These are phyloP conservation scores for Alsophila aescularia DNA, from an alignment of 2,888 invertebrate species.

Conservation along the genomic window DNA sequence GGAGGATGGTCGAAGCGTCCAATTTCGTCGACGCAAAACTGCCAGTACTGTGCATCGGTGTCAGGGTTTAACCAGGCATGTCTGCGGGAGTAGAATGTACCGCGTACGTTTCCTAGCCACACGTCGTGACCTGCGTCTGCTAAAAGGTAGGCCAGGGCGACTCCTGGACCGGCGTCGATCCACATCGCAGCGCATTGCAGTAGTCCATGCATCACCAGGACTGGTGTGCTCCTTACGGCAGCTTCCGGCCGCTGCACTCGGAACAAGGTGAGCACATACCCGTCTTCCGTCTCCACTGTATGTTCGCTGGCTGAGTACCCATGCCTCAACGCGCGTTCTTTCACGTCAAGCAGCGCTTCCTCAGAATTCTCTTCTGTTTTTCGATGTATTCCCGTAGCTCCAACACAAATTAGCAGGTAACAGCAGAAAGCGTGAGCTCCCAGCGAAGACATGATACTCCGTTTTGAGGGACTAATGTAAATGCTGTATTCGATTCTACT, in stretches of 20 bases:
- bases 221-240: constrained; percentile 46
- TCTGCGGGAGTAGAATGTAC: constrained; percentile 66
- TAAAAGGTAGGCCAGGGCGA: constrained; percentile 46
- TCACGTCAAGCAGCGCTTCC: constrained; percentile 23
- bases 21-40: constrained; percentile 90
- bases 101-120: constrained; percentile 42
- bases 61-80: constrained; percentile 70
- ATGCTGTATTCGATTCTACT: no score
- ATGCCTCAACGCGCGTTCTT: constrained; percentile 28
- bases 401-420: neutral
- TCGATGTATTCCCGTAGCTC: neutral
- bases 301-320: constrained; percentile 61
- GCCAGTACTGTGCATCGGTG: constrained; percentile 78
- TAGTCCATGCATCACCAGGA: constrained; percentile 68
- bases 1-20: constrained; percentile 90
- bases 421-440: neutral
- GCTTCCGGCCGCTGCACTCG: constrained; percentile 47
- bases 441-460: neutral
- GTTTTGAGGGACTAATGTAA: no score
- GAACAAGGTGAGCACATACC: constrained; percentile 61
- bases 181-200: constrained; percentile 60
- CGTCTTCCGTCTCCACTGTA: constrained; percentile 59
- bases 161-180: constrained; percentile 59
- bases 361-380: neutral
- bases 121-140: constrained; percentile 43